phyloP scores from a whole-genome alignment of 2,888 invertebrate genomes.

The Orthonevra nobilis region DNA sequence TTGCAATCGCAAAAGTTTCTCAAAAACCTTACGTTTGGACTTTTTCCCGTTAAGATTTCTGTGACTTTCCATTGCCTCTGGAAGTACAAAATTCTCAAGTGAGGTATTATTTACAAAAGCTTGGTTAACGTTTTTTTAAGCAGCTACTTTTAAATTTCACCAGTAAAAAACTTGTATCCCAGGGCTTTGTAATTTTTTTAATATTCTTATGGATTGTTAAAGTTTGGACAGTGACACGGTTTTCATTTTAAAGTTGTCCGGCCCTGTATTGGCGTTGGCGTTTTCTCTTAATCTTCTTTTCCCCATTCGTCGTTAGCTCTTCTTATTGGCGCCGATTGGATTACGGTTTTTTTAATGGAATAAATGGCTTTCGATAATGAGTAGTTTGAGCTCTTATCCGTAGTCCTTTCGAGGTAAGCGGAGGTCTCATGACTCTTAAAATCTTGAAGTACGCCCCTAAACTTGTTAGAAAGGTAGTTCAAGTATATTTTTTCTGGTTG shows the following conservation, averaged over 20 bases:
- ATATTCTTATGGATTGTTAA: neutral
- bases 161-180: neutral
- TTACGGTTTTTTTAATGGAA: neutral
- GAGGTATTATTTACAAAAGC: neutral
- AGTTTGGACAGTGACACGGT: neutral
- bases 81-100: neutral
- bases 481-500: neutral
- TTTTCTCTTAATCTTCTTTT: slow-evolving; percentile 1
- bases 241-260: neutral
- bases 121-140: neutral
- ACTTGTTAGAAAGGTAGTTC: neutral
- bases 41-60: neutral
- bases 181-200: neutral
- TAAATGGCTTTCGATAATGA: neutral
- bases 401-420: neutral
- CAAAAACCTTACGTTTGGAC: no score
- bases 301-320: slow-evolving; percentile 1
- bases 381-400: neutral
- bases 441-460: neutral
- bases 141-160: neutral
- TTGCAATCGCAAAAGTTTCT: no score
- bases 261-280: neutral
- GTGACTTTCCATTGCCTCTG: neutral
- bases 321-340: slow-evolving; percentile 3
- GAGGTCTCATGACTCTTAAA: neutral